Evolutionary conservation across 2,113 vertebrate genomes (phyloP), one percentile per base, ranked within the genome.

Genomic region (Puffinus mauretanicus): DNA sequence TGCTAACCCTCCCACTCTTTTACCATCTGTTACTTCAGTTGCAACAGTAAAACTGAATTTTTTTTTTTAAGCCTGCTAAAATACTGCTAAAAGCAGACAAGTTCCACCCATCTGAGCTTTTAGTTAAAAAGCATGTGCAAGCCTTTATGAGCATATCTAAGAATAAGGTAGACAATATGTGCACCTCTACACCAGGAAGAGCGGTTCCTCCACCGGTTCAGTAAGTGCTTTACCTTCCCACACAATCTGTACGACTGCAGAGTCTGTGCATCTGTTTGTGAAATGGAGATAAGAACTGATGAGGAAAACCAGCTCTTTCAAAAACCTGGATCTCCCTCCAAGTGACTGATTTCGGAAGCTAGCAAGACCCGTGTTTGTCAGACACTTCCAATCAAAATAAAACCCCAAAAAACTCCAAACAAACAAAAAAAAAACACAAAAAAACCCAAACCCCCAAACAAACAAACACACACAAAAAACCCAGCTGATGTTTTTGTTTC

Each of bases 21-120:
- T 34, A 88, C 94, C 94, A 96, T 96, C 96, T 97, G 95, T 76
- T 92, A 76, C 86, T 93, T 89, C 61, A 82, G 34, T 65, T 86
- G 27, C 71, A 87, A 69, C 52, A 85, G 70, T 29, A 84, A 85
- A 95, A 67, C 26, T 49, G 73, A 81, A 34, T 67, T 83, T 14
- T 26, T 30, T 64, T 73, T 72, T 77, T 66, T 6, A 66, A 89
- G 42, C 27, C 49, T 76, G 47, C 24, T 82, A 47, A 94, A 96
- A 76, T 20, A 25, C n/a, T 66, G 76, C 46, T 92, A 61, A 91
- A 95, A 87, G 55, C 65, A 79, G 89, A 71, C 61, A 38, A 76
- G 47, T 89, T 96, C 44, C 73, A 90, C 40, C 40, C 70, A 38
- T 94, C 29, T 42, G 64, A 87, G 75, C 75, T 92, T 77, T 90